Percentiles rank a stretch among this genome's conserved stretches.
These are phyloP conservation scores for Acrocera orbiculus DNA, from an alignment of 2,888 invertebrate species.

Conservation along the genomic window DNA sequence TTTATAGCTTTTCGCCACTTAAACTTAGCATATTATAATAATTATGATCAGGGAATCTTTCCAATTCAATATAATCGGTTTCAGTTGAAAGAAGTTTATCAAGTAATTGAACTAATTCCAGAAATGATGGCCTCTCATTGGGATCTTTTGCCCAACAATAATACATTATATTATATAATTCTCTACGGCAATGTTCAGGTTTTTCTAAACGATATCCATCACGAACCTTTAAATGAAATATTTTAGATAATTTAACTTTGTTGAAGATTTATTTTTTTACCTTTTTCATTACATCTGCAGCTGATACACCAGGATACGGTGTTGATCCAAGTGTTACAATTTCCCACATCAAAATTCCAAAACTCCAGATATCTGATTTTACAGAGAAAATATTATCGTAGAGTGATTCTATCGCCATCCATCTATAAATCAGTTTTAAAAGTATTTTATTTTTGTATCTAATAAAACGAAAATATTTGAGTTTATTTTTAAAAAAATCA, in stretches of 20 bases:
- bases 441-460: too few species aligned
- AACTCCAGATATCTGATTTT: constrained; percentile 92
- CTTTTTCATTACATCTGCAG: constrained; percentile 78
- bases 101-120: constrained; percentile 60
- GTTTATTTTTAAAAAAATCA: too few species aligned
- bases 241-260: not conserved
- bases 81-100: constrained; percentile 75
- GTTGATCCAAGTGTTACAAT: constrained; percentile 89
- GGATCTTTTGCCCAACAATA: constrained; percentile 87
- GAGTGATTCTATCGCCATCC: constrained; percentile 94
- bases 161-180: constrained; percentile 87
- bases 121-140: constrained; percentile 66
- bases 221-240: constrained; percentile 43
- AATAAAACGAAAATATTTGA: too few species aligned
- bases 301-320: constrained; percentile 84
- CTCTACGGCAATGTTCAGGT: constrained; percentile 82
- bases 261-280: too few species aligned
- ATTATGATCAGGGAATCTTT: constrained; percentile 81
- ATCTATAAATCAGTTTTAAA: constrained; percentile 41
- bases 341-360: constrained; percentile 89
- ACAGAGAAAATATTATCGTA: constrained; percentile 87
- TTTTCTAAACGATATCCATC: constrained; percentile 82
- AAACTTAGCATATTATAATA: constrained; percentile 75
- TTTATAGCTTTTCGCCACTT: constrained; percentile 64
- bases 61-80: constrained; percentile 84